Evolutionary conservation across 2,797 vertebrate genomes (phyloP), one percentile per base, ranked within the genome.

Genomic region (Hemibagrus guttatus): DNA sequence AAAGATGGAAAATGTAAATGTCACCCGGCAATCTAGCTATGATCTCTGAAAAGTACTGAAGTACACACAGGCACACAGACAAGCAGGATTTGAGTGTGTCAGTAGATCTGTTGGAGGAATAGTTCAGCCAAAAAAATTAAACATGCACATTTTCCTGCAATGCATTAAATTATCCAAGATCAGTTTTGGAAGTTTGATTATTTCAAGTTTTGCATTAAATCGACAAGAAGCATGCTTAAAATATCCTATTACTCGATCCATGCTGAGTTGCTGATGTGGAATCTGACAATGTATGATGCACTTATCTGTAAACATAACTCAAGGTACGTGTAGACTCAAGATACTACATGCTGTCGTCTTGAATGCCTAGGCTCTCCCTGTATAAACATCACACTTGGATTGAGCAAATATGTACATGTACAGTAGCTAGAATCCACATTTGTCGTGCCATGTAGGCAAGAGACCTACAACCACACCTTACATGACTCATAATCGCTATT

Each of bases 1-100:
- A 87, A 88, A 90, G 84, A 86, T 76, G 46, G 79, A 90, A 87
- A 90, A 90, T 89, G 88, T 87, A 88, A 89, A 90, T 86, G 87
- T 85, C 86, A 88, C 78, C 71, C 81, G 17, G 78, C 42, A 84
- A 90, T 88, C 88, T 82, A 87, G 85, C 79, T 78, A 39, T 80
- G 86, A 88, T 89, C 86, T 85, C 74, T 84, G 85, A 90, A 76
- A 68, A 75, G 84, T 56, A 80, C 71, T 52, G 46, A 58, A 66
- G 68, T 76, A 81, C n/a, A 86, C 82, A 35, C 28, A 42, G 61
- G 68, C 66, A 61, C 61, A 64, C 23, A 74, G 75, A 79, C 12
- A 17, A 54, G 79, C 54, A 76, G 59, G 64, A 49, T 78, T 68
- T 12, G 42, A 49, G 80, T 14, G 59, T 11, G 61, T 49, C 61